Evolutionary conservation across 2,113 vertebrate genomes (phyloP).

Genomic region (Todiramphus chloris): DNA sequence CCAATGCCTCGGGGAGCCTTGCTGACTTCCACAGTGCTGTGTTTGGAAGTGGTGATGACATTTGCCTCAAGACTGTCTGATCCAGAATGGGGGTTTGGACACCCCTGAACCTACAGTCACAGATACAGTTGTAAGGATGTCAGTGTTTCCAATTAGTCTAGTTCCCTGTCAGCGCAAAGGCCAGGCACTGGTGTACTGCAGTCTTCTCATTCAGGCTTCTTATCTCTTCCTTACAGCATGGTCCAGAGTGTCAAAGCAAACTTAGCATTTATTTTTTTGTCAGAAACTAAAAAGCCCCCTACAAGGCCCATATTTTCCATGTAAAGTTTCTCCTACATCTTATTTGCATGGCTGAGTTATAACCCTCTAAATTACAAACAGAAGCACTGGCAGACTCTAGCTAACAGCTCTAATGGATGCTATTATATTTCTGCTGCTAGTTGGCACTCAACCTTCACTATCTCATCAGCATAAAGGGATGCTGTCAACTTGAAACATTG

Average conservation of each 20-base stretch:
- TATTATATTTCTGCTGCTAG: constrained; percentile 45
- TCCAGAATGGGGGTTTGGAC: neutral
- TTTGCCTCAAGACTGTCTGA: neutral
- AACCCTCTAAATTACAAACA: constrained; percentile 39
- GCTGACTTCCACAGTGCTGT: neutral
- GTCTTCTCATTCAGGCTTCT: neutral
- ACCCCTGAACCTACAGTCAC: neutral
- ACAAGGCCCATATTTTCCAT: neutral
- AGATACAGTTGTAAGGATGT: neutral
- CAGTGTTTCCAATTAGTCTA: neutral
- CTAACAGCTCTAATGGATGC: constrained; percentile 52
- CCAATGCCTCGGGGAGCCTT: neutral
- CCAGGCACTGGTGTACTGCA: neutral
- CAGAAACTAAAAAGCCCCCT: neutral
- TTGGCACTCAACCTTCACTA: constrained; percentile 27
- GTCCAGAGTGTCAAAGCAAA: neutral
- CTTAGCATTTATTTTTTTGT: neutral
- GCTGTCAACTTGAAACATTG: constrained; percentile 51
- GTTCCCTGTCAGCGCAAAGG: neutral
- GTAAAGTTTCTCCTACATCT: neutral
- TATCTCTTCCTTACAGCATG: neutral
- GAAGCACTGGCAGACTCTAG: constrained; percentile 33
- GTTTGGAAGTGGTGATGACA: neutral
- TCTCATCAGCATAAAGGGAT: constrained; percentile 53
- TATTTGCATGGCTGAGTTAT: constrained; percentile 44